Conservation (phyloP, 2,113 vertebrate species). For the Taurulus bubalis region DNA sequence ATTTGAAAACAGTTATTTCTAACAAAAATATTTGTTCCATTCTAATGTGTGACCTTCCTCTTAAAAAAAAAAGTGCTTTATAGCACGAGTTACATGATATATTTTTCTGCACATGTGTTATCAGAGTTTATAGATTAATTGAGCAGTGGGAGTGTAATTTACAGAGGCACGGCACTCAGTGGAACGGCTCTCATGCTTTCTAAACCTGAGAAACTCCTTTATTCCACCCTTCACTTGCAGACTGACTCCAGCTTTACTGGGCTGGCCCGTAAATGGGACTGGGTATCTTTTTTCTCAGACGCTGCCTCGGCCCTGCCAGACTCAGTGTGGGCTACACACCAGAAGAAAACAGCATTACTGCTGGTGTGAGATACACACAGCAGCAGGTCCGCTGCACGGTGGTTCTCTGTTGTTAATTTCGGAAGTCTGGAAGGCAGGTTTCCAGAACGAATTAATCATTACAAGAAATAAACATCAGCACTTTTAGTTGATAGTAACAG, state of each 20-base stretch:
- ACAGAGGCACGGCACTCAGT: constrained; percentile 52
- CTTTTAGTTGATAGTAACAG: background rate
- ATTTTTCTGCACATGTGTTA: constrained; percentile 34
- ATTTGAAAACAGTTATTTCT: constrained; percentile 10
- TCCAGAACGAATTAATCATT: constrained; percentile 39
- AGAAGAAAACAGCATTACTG: constrained; percentile 72
- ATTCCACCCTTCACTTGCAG: constrained; percentile 72
- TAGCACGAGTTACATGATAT: background rate
- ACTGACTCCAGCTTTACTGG: constrained; percentile 76
- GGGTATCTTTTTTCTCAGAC: constrained; percentile 71
- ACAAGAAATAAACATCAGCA: constrained; percentile 3
- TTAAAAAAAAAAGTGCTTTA: background rate
- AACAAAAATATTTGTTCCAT: background rate
- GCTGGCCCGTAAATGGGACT: constrained; percentile 66
- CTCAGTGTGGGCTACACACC: constrained; percentile 58
- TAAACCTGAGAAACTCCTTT: constrained; percentile 68
- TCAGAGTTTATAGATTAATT: constrained; percentile 37
- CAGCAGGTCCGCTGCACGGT: constrained; percentile 25
- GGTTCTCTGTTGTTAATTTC: constrained; percentile 42
- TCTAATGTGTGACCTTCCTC: background rate
- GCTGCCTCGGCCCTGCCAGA: constrained; percentile 49
- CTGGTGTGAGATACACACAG: constrained; percentile 74
- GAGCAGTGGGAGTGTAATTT: constrained; percentile 43
- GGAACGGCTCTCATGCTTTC: constrained; percentile 39
- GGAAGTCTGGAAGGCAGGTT: constrained; percentile 31